Evolutionary conservation across 2,888 invertebrate genomes (phyloP).

Genomic region (Zele albiditarsus): DNA sequence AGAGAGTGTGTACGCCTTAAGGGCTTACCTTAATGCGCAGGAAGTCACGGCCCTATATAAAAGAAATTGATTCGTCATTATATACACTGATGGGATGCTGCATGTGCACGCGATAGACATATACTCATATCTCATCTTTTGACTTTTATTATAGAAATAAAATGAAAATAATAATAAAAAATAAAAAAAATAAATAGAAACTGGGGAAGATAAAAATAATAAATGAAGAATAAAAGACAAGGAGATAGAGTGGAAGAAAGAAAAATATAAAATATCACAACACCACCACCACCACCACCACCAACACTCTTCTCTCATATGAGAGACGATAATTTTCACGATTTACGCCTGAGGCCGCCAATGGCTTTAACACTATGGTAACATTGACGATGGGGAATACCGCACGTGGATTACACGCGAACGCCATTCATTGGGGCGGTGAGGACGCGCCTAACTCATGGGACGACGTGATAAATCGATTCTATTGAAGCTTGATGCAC

Average conservation of each 20-base stretch:
- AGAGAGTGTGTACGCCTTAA: conserved; percentile 2
- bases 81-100: conserved; percentile 33
- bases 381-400: conserved; percentile 13
- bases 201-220: not conserved
- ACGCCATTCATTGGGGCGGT: conserved; percentile 22
- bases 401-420: conserved; percentile 38
- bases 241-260: not conserved
- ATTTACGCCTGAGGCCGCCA: conserved; percentile 25
- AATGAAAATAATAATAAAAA: not conserved
- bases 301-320: conserved; percentile 1
- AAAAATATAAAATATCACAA: conserved; percentile 2
- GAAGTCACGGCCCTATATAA: conserved; percentile 52
- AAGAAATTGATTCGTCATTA: conserved; percentile 68
- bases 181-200: not conserved
- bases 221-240: not conserved
- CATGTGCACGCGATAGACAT: conserved; percentile 20
- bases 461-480: conserved; percentile 64
- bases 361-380: conserved; percentile 2
- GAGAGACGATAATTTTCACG: conserved; percentile 31
- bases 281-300: too few relatives aligned
- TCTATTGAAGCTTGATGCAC: conserved; percentile 65
- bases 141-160: not conserved
- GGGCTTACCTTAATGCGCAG: conserved; percentile 42
- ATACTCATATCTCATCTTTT: conserved; percentile 18
- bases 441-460: conserved; percentile 16